Evolutionary conservation across 2,888 invertebrate genomes (phyloP).

Genomic region (Agrochola circellaris): DNA sequence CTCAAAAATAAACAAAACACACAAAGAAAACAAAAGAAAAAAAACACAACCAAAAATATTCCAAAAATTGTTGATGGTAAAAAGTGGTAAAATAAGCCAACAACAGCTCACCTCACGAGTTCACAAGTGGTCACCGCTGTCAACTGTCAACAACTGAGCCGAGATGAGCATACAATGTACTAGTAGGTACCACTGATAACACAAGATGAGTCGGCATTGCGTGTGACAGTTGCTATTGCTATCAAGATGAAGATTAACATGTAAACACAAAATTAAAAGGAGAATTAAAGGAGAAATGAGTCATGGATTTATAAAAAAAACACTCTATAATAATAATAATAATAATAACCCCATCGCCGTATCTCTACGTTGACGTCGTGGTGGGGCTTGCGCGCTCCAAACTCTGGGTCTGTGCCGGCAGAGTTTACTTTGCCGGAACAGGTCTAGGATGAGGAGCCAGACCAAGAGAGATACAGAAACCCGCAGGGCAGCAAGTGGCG

Average conservation of each 20-base stretch:
- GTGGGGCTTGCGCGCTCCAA: no score
- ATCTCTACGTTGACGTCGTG: no score
- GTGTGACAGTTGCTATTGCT: slow-evolving; percentile 45
- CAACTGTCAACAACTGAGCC: slow-evolving; percentile 48
- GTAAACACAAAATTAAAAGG: no score
- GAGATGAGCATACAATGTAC: slow-evolving; percentile 39
- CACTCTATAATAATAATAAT: no score
- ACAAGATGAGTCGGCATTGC: slow-evolving; percentile 34
- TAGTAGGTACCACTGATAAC: slow-evolving; percentile 53
- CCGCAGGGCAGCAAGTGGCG: no score
- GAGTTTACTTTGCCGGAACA: no score
- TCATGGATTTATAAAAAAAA: no score
- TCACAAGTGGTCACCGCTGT: slow-evolving; percentile 37
- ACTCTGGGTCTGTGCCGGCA: no score
- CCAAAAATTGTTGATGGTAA: background rate
- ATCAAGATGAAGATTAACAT: slow-evolving; percentile 37
- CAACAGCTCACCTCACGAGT: slow-evolving; percentile 40
- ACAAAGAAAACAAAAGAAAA: background rate
- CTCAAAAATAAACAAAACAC: background rate
- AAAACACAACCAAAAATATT: background rate
- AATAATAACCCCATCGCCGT: no score
- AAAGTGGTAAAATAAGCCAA: background rate
- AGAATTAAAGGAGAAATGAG: no score
- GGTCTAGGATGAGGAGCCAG: no score
- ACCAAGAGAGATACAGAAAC: no score